phyloP scores from a whole-genome alignment of 2,113 vertebrate genomes.

The Phylloscopus trochilus region DNA sequence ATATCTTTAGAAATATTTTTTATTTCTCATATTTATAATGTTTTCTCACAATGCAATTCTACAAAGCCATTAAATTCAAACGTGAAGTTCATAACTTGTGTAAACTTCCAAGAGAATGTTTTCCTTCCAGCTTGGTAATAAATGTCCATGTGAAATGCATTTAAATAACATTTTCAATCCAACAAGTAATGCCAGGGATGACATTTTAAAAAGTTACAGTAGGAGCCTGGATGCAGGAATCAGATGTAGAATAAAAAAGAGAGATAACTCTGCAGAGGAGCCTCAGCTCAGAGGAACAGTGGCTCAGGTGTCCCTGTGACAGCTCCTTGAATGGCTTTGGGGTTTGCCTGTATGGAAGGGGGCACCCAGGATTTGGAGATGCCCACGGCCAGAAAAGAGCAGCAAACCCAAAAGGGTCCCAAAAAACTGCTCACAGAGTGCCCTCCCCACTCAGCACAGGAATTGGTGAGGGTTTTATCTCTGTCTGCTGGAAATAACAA shows the following conservation, averaged over 20 bases:
- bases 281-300: accelerated
- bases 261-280: neutral
- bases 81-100: neutral
- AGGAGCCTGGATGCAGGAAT: accelerated
- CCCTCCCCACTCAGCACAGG: too few species aligned
- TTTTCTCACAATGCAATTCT: neutral
- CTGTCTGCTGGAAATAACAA: too few species aligned
- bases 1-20: neutral
- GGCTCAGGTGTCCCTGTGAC: neutral
- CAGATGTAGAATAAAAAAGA: neutral
- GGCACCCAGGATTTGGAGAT: neutral
- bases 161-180: slow-evolving; percentile 18
- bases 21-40: neutral
- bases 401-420: neutral
- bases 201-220: neutral
- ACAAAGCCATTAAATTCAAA: neutral
- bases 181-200: neutral
- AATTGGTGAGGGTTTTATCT: too few species aligned
- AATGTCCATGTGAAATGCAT: neutral
- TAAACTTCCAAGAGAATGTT: neutral
- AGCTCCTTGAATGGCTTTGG: neutral
- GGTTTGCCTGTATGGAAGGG: accelerated
- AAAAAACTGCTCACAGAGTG: neutral
- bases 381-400: accelerated
- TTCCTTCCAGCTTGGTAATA: neutral